Evolutionary conservation across 23 tunicate genomes (phyloP).

Genomic region (Styela clava): DNA sequence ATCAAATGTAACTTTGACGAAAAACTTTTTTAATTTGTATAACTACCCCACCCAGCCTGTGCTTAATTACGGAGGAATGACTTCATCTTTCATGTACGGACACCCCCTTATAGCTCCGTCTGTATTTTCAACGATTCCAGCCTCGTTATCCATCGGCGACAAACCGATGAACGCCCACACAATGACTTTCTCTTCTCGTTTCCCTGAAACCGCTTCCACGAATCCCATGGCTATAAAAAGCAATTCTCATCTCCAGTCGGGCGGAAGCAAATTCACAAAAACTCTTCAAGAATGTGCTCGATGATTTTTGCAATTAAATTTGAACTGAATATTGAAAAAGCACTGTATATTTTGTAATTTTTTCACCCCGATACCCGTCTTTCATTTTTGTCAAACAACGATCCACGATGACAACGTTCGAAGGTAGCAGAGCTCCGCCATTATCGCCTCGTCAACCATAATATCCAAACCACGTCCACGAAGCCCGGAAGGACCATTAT

Average conservation of each 20-base stretch:
- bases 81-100: not conserved
- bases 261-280: not conserved
- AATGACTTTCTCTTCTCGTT: not conserved
- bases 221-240: not conserved
- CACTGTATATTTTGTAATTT: too few relatives aligned
- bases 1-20: not conserved
- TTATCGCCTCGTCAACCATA: too few relatives aligned
- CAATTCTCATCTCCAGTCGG: not conserved
- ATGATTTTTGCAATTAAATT: not conserved
- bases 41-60: not conserved
- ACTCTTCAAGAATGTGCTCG: conserved; percentile 11
- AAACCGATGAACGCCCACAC: not conserved
- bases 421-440: too few relatives aligned
- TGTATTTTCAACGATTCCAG: not conserved
- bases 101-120: not conserved
- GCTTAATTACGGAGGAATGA: not conserved
- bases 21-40: not conserved
- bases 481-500: too few relatives aligned
- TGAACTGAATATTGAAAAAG: not conserved
- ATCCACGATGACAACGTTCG: too few relatives aligned
- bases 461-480: too few relatives aligned
- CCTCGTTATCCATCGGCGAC: not conserved
- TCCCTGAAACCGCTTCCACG: not conserved
- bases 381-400: too few relatives aligned
- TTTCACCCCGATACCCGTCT: too few relatives aligned